phyloP scores from a whole-genome alignment of 1,140 invertebrate species.

The Drosophila kohkoa region DNA sequence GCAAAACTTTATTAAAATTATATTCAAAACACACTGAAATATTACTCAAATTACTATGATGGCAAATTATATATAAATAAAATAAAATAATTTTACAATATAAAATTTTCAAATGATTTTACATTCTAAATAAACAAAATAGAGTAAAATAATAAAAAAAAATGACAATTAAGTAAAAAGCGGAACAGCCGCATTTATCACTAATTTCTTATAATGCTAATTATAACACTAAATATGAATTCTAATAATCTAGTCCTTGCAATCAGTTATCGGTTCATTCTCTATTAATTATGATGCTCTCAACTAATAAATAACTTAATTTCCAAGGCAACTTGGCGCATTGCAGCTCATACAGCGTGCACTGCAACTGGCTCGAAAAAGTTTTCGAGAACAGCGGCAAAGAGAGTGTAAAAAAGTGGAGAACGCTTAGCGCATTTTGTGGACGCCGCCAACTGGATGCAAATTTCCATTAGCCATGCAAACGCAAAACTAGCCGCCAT shows the following conservation, averaged over 20 bases:
- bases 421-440: constrained; percentile 68
- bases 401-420: constrained; percentile 9
- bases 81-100: too few relatives aligned
- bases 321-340: constrained; percentile 1
- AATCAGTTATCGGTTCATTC: background rate
- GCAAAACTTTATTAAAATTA: too few relatives aligned
- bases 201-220: background rate
- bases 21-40: too few relatives aligned
- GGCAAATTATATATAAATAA: too few relatives aligned
- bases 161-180: too few relatives aligned
- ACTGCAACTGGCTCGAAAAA: constrained; percentile 25
- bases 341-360: constrained; percentile 38
- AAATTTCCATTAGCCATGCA: constrained; percentile 82
- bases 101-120: too few relatives aligned
- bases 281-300: constrained; percentile 8
- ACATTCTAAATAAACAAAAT: too few relatives aligned
- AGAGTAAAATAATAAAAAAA: too few relatives aligned
- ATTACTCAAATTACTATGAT: too few relatives aligned
- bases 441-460: constrained; percentile 73
- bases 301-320: constrained; percentile 12
- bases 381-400: constrained; percentile 16
- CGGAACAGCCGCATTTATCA: too few relatives aligned
- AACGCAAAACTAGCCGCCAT: constrained; percentile 81
- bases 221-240: background rate
- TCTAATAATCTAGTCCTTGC: background rate